These are phyloP conservation scores for Myodes glareolus DNA, from an alignment of 2,113 vertebrate species.

Conservation along the genomic window DNA sequence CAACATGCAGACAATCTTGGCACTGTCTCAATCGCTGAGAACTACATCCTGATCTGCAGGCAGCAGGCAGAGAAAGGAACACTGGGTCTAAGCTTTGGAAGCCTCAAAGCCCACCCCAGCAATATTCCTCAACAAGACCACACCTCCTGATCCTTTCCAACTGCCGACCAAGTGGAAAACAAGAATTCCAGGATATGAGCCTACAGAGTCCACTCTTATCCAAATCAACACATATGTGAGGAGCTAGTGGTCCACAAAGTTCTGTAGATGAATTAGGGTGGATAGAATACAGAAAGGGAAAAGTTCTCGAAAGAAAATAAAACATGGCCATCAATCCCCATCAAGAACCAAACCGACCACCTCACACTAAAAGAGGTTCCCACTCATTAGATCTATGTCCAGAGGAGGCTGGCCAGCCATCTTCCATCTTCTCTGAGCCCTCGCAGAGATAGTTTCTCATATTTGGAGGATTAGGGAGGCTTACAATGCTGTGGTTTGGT, in stretches of 20 bases:
- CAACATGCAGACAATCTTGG: background rate
- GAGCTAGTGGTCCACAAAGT: background rate
- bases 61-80: background rate
- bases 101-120: background rate
- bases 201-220: background rate
- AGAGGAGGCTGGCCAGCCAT: background rate
- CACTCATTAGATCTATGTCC: background rate
- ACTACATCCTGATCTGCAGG: background rate
- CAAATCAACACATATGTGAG: background rate
- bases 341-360: background rate
- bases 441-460: background rate
- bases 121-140: background rate
- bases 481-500: constrained; percentile 3
- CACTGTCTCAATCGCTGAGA: background rate
- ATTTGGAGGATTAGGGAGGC: constrained; percentile 16
- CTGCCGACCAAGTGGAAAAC: background rate
- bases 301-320: background rate
- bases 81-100: background rate
- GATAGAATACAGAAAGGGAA: background rate
- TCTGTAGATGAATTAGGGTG: background rate
- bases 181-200: background rate
- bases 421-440: background rate
- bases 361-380: background rate
- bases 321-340: background rate
- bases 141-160: background rate